A percentile compares a stretch with the other conserved stretches of the same genome.
Conservation (phyloP, 2,888 invertebrate species). For the Lissonota sp. region DNA sequence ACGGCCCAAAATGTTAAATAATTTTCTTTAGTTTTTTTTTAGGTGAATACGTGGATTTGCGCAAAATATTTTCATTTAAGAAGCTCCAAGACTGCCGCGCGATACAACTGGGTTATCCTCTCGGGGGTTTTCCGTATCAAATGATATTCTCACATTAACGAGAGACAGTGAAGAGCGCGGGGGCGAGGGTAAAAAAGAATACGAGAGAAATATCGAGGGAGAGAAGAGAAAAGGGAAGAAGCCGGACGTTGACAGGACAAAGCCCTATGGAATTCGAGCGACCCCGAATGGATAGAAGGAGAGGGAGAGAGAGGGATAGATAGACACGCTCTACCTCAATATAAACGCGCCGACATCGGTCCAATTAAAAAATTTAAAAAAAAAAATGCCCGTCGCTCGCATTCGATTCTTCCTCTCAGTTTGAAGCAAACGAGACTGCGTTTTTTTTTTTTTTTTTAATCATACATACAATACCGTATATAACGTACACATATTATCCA, state of each 20-base stretch:
- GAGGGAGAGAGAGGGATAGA: constrained; percentile 5
- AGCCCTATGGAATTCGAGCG: constrained; percentile 69
- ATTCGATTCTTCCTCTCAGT: constrained; percentile 58
- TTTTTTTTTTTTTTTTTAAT: neutral
- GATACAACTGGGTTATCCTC: neutral
- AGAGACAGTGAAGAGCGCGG: constrained; percentile 15
- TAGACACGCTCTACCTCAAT: constrained; percentile 60
- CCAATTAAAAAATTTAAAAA: constrained; percentile 70
- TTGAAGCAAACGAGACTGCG: constrained; percentile 54
- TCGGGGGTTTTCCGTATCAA: constrained; percentile 12
- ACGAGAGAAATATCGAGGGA: constrained; percentile 22
- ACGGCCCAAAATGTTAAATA: too few species aligned
- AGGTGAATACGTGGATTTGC: neutral
- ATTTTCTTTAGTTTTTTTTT: too few species aligned
- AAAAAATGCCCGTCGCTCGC: constrained; percentile 39
- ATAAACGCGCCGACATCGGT: constrained; percentile 71
- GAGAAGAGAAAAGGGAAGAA: constrained; percentile 44
- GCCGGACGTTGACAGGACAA: constrained; percentile 68
- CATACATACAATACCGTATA: too few species aligned
- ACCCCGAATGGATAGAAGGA: constrained; percentile 31
- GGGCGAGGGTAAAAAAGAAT: constrained; percentile 42
- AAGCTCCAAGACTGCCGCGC: too few species aligned
- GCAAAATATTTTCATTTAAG: neutral
- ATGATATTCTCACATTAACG: constrained; percentile 55
- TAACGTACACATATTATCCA: too few species aligned